A percentile compares a stretch with the other conserved stretches of the same genome.
Conservation (phyloP, 1,140 invertebrate species). For the Drosophila mauritiana region DNA sequence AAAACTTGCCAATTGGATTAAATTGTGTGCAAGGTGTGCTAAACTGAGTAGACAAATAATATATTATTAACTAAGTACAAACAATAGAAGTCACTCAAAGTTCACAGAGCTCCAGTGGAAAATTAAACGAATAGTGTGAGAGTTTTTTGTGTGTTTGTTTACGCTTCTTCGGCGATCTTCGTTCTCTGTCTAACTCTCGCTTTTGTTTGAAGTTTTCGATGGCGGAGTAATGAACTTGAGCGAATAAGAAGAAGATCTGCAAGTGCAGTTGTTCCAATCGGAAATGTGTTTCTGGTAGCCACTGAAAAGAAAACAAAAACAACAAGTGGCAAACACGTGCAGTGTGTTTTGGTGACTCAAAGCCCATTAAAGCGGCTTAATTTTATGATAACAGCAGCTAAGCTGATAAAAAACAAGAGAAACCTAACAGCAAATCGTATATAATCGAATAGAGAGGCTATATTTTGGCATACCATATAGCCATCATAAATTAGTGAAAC, state of each 20-base stretch:
- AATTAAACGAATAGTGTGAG: neutral
- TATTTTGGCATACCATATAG: neutral
- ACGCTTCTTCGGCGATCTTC: slow-evolving; percentile 30
- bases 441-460: slow-evolving; percentile 7
- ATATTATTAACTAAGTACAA: slow-evolving; percentile 1
- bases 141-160: slow-evolving; percentile 29
- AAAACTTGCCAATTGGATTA: slow-evolving; percentile 30
- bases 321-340: slow-evolving; percentile 42
- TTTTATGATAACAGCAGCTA: slow-evolving; percentile 21
- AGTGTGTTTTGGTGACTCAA: slow-evolving; percentile 14
- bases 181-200: slow-evolving; percentile 42
- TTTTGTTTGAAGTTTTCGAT: slow-evolving; percentile 36
- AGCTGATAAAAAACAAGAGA: slow-evolving; percentile 7
- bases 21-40: slow-evolving; percentile 38
- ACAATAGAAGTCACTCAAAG: neutral
- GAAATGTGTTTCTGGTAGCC: slow-evolving; percentile 24
- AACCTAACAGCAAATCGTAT: slow-evolving; percentile 17
- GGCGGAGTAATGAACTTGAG: slow-evolving; percentile 29
- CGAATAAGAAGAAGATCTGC: slow-evolving; percentile 1
- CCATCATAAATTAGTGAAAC: slow-evolving; percentile 39
- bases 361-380: slow-evolving; percentile 3
- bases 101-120: slow-evolving; percentile 13
- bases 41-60: slow-evolving; percentile 1
- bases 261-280: slow-evolving; percentile 23
- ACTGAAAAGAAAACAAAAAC: slow-evolving; percentile 2